Base-by-base conservation (phyloP, 2,797 vertebrate genomes). In the Psittacula derbiana region DNA sequence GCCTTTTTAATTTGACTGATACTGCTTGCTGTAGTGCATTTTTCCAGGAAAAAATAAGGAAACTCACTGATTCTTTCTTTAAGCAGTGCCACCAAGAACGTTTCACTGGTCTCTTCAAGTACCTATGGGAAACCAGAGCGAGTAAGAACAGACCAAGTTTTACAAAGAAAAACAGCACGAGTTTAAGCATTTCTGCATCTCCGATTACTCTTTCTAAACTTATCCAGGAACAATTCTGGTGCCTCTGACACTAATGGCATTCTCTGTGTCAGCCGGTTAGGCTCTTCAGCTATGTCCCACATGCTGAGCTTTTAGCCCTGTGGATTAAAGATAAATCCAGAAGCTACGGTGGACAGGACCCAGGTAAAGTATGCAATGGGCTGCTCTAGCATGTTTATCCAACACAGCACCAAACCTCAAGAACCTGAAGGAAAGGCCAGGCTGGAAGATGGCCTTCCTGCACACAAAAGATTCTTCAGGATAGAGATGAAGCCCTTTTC, bases 241-340 rank as follows among this genome's bases (percentile, higher is more conserved):
- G 19, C 6, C 58, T 46, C 58, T 41, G 47, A 21, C 4, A 8
- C 41, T 20, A 28, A 19, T 12, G n/a, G 20, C 30, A 14, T 8
- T 30, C 31, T 19, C 19, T 17, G 43, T 17, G 40, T 5, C 64
- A 24, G 5, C 5, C 33, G 12, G 27, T 21, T 41, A 44, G 16
- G 27, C 36, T 66, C 60, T 41, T 55, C 75, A 83, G 49, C 20
- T 7, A 3, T 0, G 3, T 11, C 47, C 40, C 47, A 11, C 0
- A 13, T 1, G 0, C 1, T 3, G 27, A 10, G 8, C 19, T 66
- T 55, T 19, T 20, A 64, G 46, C 30, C 33, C 0, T 0, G 8
- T 3, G 24, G 18, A 21, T 46, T 19, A 41, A 84, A 38, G 25
- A 36, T 33, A 58, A 93, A 78, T 20, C 30, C 33, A 72, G 43